Evolutionary conservation across 2,888 invertebrate genomes (phyloP), one percentile per base, ranked within the genome.

Genomic region (Erannis defoliaria): DNA sequence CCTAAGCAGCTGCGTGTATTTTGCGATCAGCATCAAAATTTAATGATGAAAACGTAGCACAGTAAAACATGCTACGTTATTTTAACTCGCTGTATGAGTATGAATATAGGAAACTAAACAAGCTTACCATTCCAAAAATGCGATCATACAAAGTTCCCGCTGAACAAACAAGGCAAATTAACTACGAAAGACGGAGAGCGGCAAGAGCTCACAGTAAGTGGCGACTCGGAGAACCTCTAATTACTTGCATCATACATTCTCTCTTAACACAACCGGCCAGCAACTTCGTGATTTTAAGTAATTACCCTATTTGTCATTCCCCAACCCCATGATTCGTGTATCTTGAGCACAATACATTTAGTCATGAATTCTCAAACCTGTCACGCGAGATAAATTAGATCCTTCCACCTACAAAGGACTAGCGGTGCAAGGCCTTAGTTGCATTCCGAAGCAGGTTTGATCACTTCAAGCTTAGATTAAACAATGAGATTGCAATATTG

Each of bases 231-330:
- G 16, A 45, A 19, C 26, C 53, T 59, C 56, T 54, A 57, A 62
- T 57, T 57, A 38, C 48, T 54, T 57, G 45, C 57, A 50, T 50
- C 57, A 58, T 35, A 49, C 48, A 46, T 45, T 45, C 21, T 45
- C 48, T 42, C 33, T n/a, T 9, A 21, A 54, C 35, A 50, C 16
- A 26, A 31, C 21, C 45, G 33, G 45, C 31, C 48, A 45, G 55
- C 23, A 33, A 60, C 50, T 54, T 68, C 66, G 66, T 66, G 62
- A 60, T 70, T 76, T 68, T 72, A 76, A 77, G 74, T 85, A 86
- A 86, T 86, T 84, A 82, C 76, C 79, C 67, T 84, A 88, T 88
- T 87, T 85, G 85, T 88, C 87, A 85, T 80, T 78, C 76, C 74
- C 72, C 66, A 63, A 70, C 75, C 73, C 63, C 71, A 54, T 66